Conservation (phyloP, 2,113 vertebrate species). For the Reinhardtius hippoglossoides region DNA sequence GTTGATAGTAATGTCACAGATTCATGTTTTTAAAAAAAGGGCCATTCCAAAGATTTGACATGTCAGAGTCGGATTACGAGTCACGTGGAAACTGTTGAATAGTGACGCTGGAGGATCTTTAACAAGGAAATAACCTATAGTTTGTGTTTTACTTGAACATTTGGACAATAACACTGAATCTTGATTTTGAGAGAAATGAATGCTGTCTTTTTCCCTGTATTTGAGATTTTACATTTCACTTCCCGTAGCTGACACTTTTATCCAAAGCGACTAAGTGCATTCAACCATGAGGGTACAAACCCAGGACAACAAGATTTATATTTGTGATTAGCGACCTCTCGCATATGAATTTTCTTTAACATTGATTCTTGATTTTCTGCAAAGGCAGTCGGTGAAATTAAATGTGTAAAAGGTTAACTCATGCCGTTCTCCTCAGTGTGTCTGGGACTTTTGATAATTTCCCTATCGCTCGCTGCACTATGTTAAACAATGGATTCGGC, state of each 20-base stretch:
- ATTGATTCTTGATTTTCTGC: slow-evolving; percentile 1
- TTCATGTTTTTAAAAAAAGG: neutral
- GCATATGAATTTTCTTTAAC: too few species aligned
- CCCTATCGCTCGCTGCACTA: slow-evolving; percentile 11
- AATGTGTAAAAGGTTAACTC: neutral
- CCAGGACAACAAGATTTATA: too few species aligned
- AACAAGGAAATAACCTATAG: neutral
- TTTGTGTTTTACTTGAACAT: neutral
- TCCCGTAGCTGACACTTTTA: too few species aligned
- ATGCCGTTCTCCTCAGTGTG: neutral
- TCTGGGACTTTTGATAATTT: slow-evolving; percentile 11
- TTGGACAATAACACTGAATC: too few species aligned
- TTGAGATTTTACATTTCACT: too few species aligned
- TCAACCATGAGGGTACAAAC: too few species aligned
- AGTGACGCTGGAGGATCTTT: neutral
- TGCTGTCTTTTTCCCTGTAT: too few species aligned
- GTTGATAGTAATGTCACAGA: neutral
- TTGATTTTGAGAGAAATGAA: too few species aligned
- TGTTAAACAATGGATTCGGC: slow-evolving; percentile 34
- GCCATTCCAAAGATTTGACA: neutral
- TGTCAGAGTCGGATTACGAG: neutral
- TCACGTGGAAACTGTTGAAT: neutral
- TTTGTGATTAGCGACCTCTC: too few species aligned
- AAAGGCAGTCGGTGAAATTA: neutral
- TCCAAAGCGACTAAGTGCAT: too few species aligned